A percentile compares a stretch with the other conserved stretches of the same genome.
Evolutionary conservation across 2,113 vertebrate species (phyloP).

Genomic region (Zosterops pallidus): DNA sequence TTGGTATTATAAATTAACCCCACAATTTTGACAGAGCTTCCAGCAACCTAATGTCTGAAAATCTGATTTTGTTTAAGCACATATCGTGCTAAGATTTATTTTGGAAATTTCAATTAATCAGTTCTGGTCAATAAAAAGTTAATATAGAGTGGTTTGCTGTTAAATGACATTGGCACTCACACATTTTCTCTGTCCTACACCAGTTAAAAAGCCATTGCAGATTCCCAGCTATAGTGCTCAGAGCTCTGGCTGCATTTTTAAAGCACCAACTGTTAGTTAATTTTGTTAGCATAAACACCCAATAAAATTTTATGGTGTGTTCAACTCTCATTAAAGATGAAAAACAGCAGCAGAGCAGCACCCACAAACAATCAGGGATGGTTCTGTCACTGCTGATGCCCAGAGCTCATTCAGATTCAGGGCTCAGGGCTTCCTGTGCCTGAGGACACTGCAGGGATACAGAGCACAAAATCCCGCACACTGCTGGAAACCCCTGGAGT

Average conservation of each 20-base stretch:
- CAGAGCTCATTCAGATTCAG: background rate
- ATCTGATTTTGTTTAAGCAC: background rate
- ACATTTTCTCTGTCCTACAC: background rate
- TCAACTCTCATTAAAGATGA: constrained; percentile 55
- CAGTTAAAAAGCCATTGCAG: constrained; percentile 41
- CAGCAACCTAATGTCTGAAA: background rate
- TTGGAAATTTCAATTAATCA: background rate
- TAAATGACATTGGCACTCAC: background rate
- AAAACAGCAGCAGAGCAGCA: background rate
- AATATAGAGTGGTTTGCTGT: background rate
- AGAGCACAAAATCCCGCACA: accelerated
- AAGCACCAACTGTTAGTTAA: constrained; percentile 51
- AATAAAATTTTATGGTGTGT: constrained; percentile 57
- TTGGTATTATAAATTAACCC: constrained; percentile 4
- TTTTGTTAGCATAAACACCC: constrained; percentile 49
- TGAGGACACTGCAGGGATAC: background rate
- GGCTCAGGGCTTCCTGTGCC: accelerated
- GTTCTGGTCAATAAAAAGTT: constrained; percentile 18
- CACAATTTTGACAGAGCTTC: background rate
- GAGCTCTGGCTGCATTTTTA: constrained; percentile 13
- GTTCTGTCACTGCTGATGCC: accelerated
- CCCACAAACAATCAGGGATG: background rate
- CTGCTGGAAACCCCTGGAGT: background rate
- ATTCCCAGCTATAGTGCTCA: background rate
- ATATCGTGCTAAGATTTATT: background rate